Conservation (phyloP, 2,797 vertebrate species). For the Hipposideros larvatus region DNA sequence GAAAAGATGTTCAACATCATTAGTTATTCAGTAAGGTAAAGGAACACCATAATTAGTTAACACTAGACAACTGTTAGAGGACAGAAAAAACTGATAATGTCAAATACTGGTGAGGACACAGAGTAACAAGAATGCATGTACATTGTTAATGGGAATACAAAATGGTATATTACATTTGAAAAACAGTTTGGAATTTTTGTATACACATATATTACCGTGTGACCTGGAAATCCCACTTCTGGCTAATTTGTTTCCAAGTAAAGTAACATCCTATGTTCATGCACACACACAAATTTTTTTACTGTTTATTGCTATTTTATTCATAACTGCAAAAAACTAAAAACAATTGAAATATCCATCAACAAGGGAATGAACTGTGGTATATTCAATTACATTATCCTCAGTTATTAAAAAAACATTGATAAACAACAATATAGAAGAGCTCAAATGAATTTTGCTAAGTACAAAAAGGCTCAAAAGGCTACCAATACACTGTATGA, state of each 20-base stretch:
- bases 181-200: background rate
- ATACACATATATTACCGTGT: too few species aligned
- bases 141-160: background rate
- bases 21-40: background rate
- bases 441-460: background rate
- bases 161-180: background rate
- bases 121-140: background rate
- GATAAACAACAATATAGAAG: background rate
- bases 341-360: background rate
- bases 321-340: background rate
- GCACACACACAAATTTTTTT: background rate
- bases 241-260: background rate
- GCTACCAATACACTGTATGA: background rate
- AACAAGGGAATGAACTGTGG: background rate
- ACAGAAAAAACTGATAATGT: background rate
- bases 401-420: background rate
- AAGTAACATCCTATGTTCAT: background rate
- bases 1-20: background rate
- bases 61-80: background rate
- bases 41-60: background rate
- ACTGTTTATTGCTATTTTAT: background rate
- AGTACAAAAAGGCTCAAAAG: background rate
- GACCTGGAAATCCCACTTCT: background rate
- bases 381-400: background rate
- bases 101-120: background rate